phyloP scores from a whole-genome alignment of 2,797 vertebrate species.

The Rhincodon typus region DNA sequence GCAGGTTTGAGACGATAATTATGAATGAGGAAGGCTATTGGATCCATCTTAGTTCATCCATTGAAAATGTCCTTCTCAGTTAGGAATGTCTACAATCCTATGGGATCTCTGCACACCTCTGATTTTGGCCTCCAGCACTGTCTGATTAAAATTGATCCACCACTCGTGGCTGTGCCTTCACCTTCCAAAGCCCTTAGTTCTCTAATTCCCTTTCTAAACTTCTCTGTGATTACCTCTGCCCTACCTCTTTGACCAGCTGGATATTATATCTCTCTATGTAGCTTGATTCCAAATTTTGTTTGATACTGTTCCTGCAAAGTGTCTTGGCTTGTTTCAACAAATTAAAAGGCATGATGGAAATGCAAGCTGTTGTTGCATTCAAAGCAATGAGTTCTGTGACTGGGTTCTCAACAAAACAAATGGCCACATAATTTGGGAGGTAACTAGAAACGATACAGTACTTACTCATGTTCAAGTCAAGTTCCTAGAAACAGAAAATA shows the following conservation, averaged over 20 bases:
- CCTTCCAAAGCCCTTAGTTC: not conserved
- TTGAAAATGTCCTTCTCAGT: not conserved
- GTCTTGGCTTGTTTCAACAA: not conserved
- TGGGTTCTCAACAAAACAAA: not conserved
- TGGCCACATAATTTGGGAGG: not conserved
- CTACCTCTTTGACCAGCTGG: not conserved
- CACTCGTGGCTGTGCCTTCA: not conserved
- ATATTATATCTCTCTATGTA: not conserved
- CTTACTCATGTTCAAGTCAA: too few relatives aligned
- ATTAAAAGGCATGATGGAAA: not conserved
- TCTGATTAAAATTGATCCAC: not conserved
- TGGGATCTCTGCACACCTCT: not conserved
- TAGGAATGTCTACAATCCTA: too few relatives aligned
- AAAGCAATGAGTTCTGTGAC: not conserved
- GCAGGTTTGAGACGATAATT: not conserved
- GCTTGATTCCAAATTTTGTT: not conserved
- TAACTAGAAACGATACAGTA: not conserved
- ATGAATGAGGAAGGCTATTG: not conserved
- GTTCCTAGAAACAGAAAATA: too few relatives aligned
- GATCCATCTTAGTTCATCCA: not conserved
- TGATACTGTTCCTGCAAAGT: too few relatives aligned
- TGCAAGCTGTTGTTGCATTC: not conserved
- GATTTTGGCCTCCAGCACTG: not conserved
- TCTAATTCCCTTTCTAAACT: not conserved
- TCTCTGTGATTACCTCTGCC: not conserved